These are phyloP conservation scores for Zosterops japonicus DNA, from an alignment of 2,113 vertebrate species.

Conservation along the genomic window DNA sequence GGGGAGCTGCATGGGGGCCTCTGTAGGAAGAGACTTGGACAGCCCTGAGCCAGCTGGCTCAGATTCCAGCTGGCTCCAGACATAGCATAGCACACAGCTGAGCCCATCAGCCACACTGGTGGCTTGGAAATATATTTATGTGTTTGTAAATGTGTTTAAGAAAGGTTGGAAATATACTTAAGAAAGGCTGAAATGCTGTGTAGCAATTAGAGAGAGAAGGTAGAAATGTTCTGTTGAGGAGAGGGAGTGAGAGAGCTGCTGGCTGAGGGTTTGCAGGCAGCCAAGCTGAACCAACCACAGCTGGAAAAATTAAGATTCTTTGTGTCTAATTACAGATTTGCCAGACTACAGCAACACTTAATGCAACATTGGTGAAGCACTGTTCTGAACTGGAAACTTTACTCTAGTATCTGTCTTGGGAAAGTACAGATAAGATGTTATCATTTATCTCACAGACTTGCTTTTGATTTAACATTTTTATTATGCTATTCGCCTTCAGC, in stretches of 20 bases:
- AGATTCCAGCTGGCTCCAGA: neutral
- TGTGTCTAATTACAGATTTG: neutral
- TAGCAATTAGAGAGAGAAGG: neutral
- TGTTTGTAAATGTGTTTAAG: neutral
- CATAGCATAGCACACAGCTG: neutral
- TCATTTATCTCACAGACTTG: neutral
- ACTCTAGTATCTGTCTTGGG: neutral
- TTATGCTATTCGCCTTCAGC: conserved; percentile 25
- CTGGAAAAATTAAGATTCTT: neutral
- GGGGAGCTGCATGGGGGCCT: rapidly evolving
- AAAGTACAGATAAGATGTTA: conserved; percentile 14
- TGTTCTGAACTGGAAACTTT: neutral
- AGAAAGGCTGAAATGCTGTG: neutral
- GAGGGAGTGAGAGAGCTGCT: neutral
- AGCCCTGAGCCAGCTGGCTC: rapidly evolving
- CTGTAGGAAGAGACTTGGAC: neutral
- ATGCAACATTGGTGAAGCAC: neutral
- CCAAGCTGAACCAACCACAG: neutral
- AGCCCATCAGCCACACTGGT: neutral
- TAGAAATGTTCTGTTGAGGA: neutral
- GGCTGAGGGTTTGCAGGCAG: neutral
- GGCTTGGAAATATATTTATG: neutral
- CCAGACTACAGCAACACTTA: neutral
- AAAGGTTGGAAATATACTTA: neutral
- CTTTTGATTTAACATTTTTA: neutral